Conservation (phyloP, 2,888 invertebrate species). For the Eupeodes latifasciatus region DNA sequence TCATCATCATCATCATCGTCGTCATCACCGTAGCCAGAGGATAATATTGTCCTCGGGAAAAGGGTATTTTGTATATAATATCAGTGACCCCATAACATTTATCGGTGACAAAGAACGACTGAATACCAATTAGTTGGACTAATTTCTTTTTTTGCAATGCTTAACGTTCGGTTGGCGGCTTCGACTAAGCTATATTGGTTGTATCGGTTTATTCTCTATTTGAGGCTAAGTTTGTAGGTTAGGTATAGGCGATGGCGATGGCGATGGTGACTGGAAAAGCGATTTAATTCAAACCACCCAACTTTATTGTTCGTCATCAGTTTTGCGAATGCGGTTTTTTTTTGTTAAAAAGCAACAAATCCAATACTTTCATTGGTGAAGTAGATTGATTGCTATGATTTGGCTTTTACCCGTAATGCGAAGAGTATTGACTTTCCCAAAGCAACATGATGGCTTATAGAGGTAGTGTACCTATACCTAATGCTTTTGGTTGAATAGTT, state of each 20-base stretch:
- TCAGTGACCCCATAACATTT: slow-evolving; percentile 69
- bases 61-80: slow-evolving; percentile 49
- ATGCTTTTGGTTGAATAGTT: neutral
- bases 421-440: neutral
- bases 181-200: slow-evolving; percentile 19
- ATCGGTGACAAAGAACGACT: slow-evolving; percentile 66
- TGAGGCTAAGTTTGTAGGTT: neutral
- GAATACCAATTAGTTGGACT: slow-evolving; percentile 70
- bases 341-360: neutral
- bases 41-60: slow-evolving; percentile 48
- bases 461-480: neutral
- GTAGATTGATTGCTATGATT: slow-evolving; percentile 26
- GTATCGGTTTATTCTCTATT: slow-evolving; percentile 15
- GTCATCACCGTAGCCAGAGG: neutral
- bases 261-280: neutral
- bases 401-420: neutral
- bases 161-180: neutral
- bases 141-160: slow-evolving; percentile 42
- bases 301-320: neutral
- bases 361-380: neutral
- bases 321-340: neutral
- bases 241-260: too few species aligned
- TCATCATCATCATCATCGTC: too few species aligned
- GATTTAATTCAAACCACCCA: neutral
- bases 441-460: neutral